Evolutionary conservation across 2,888 invertebrate genomes (phyloP), one percentile per base, ranked within the genome.

Genomic region (Drosophila falleni): DNA sequence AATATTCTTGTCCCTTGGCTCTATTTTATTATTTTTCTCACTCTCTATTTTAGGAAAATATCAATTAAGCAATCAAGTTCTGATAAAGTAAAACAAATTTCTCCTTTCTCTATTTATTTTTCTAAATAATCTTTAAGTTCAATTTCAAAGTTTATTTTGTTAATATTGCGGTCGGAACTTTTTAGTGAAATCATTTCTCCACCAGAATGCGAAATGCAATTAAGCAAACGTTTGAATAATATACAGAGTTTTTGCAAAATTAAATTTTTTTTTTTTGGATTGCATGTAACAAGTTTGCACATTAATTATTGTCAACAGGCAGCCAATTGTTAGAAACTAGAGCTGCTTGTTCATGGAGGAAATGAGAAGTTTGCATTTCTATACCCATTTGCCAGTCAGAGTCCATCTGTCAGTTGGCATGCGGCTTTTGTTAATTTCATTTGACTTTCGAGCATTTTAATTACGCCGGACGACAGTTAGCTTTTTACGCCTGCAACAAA

Each of bases 261-360:
- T 23, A 4, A 4, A 23, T 23, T 5, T 37, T 37, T 39, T 29
- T 6, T 39, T 39, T 26, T 39, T 13, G 6, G 5, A 35, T 46
- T 9, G 39, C 39, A 16, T 49, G 42, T 42, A 62, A 68, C 65
- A 78, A 78, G 55, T 65, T 75, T 63, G 55, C 62, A 56, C 74
- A 78, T 83, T 87, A 78, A 65, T 83, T 80, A 71, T 64, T 55
- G 73, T 56, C 76, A 75, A 70, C 69, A 47, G 51, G 59, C 65
- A 54, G 59, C 47, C 59, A 63, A 63, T 63, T 63, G 63, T 26
- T 31, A 39, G 46, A 5, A 31, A 47, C 35, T 42, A 3, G 5
- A 50, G 13, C 31, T 39, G 41, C n/a, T 16, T 11, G 33, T n/a
- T 31, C 11, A 23, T 33, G 33, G 13, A 13, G 39, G 39, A 15